These are phyloP conservation scores for Pantherophis alleghaniensis DNA, from an alignment of 2,797 vertebrate species.

Conservation along the genomic window DNA sequence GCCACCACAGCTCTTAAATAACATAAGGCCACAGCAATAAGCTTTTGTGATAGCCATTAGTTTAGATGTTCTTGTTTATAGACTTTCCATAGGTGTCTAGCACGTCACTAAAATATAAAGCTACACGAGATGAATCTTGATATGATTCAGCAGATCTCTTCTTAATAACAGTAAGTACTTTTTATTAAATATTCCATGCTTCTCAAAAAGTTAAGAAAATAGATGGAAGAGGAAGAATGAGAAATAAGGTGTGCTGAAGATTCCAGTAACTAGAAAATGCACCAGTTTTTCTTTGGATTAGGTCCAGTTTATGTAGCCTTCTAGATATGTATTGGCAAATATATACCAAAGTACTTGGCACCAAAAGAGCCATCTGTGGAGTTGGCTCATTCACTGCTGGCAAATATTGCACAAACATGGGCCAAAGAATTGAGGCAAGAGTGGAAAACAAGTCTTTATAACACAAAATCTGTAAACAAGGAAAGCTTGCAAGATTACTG, in stretches of 20 bases:
- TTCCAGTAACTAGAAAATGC: neutral
- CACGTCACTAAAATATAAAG: neutral
- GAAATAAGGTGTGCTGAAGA: too few species aligned
- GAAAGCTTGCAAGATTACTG: neutral
- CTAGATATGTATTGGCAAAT: neutral
- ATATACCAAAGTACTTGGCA: neutral
- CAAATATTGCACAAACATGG: neutral
- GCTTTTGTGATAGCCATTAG: neutral
- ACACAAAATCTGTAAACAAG: accelerated
- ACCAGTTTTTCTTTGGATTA: neutral
- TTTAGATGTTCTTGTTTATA: neutral
- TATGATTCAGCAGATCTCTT: neutral
- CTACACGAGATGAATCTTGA: neutral
- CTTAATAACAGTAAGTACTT: neutral
- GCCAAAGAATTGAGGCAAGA: neutral
- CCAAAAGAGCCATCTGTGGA: neutral
- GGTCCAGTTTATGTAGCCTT: neutral
- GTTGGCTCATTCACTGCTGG: neutral
- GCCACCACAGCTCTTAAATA: too few species aligned
- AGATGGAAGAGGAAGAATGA: neutral
- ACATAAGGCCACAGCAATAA: neutral
- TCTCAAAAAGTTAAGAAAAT: neutral
- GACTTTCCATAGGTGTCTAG: neutral
- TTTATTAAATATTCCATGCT: neutral
- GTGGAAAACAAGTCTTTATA: neutral